Evolutionary conservation across 2,888 invertebrate species (phyloP).

Genomic region (Pollenia griseotomentosa): DNA sequence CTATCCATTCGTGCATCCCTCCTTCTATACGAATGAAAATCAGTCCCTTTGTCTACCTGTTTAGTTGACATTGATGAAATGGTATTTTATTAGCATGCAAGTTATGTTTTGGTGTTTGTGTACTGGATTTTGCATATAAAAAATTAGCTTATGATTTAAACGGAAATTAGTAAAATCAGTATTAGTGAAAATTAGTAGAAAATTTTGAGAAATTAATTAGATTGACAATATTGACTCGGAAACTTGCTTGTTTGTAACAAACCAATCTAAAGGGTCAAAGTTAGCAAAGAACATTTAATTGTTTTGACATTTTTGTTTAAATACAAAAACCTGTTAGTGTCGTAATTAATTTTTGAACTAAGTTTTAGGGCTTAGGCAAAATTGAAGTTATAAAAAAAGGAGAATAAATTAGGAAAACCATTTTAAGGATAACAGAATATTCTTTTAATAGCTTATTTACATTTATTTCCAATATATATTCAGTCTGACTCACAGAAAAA

Average conservation of each 20-base stretch:
- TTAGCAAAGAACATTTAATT: not conserved
- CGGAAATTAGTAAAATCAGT: conserved; percentile 61
- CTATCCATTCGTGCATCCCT: not conserved
- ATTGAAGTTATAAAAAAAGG: too few species aligned
- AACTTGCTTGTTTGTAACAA: not conserved
- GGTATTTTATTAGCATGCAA: conserved; percentile 67
- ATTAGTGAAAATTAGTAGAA: conserved; percentile 33
- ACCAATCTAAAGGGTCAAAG: not conserved
- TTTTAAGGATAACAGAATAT: too few species aligned
- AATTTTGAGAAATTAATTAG: conserved; percentile 42
- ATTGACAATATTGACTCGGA: conserved; percentile 24
- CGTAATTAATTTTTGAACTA: too few species aligned
- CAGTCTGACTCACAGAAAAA: too few species aligned
- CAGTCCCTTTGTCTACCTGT: conserved; percentile 21
- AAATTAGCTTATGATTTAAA: conserved; percentile 57
- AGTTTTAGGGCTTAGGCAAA: too few species aligned
- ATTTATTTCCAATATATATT: too few species aligned
- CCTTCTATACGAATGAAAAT: not conserved
- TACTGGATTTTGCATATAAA: conserved; percentile 19
- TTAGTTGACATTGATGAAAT: conserved; percentile 65
- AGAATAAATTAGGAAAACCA: too few species aligned
- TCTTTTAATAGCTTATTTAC: too few species aligned
- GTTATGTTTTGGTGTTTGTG: conserved; percentile 24
- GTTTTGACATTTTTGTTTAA: not conserved
- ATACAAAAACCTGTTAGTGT: not conserved